Conservation (phyloP, 2,797 vertebrate species). For the Labroides dimidiatus region DNA sequence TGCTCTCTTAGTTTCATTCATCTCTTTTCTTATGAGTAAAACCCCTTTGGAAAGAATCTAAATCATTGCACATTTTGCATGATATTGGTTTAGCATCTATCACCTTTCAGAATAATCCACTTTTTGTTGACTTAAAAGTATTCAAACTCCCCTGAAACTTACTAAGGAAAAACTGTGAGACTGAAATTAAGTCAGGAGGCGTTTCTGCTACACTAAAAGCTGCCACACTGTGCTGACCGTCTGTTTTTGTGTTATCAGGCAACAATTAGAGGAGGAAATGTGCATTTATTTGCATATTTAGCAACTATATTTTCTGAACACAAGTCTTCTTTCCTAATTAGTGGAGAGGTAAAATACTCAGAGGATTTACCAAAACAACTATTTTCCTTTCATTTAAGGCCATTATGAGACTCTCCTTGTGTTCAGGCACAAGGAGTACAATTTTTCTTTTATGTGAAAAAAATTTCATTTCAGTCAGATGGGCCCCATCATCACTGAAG, state of each 20-base stretch:
- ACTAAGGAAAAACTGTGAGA: neutral
- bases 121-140: neutral
- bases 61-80: neutral
- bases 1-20: conserved; percentile 4
- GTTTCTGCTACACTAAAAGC: conserved; percentile 19
- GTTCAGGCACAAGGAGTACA: conserved; percentile 2
- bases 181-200: conserved; percentile 5
- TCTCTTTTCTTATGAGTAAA: conserved; percentile 11
- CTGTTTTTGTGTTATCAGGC: conserved; percentile 44
- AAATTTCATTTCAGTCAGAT: conserved; percentile 15
- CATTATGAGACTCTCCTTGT: neutral
- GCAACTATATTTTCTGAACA: conserved; percentile 45
- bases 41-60: conserved; percentile 6
- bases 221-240: conserved; percentile 45
- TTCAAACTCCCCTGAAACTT: neutral
- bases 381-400: conserved; percentile 24
- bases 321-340: conserved; percentile 30
- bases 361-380: conserved; percentile 25
- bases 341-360: neutral
- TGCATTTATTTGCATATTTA: conserved; percentile 68
- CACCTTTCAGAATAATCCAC: neutral
- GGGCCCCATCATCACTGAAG: conserved; percentile 16
- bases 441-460: neutral
- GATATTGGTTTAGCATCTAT: neutral
- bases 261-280: conserved; percentile 47